phyloP scores from a whole-genome alignment of 2,113 vertebrate genomes.

The Chaetops frenatus region DNA sequence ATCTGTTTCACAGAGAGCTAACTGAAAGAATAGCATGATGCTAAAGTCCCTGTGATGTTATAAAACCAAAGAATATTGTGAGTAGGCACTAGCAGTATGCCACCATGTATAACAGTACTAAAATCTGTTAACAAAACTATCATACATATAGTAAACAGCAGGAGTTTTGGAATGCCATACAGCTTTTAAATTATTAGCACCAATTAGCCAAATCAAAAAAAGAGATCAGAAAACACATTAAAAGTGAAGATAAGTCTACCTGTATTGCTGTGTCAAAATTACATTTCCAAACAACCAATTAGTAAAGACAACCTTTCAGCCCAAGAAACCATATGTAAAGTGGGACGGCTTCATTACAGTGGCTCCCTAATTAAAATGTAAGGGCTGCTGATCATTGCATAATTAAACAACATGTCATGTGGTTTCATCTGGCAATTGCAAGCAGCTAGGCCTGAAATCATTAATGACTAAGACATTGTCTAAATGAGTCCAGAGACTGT shows the following conservation, averaged over 20 bases:
- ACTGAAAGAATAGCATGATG: neutral
- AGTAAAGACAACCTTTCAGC: constrained; percentile 65
- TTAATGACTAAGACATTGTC: constrained; percentile 8
- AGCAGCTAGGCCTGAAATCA: constrained; percentile 32
- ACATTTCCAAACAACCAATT: constrained; percentile 77
- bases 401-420: constrained; percentile 73
- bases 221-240: constrained; percentile 56
- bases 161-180: constrained; percentile 59
- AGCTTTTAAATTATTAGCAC: constrained; percentile 74
- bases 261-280: constrained; percentile 62
- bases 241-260: constrained; percentile 56
- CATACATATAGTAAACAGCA: constrained; percentile 53
- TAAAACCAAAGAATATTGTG: constrained; percentile 14
- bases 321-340: constrained; percentile 45
- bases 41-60: neutral
- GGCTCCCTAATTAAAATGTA: constrained; percentile 77
- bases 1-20: constrained; percentile 19
- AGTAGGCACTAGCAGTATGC: constrained; percentile 19
- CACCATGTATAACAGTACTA: constrained; percentile 46
- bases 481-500: constrained; percentile 49
- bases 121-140: constrained; percentile 64
- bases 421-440: constrained; percentile 42
- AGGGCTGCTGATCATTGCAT: constrained; percentile 76
- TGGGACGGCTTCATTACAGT: constrained; percentile 66
- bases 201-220: constrained; percentile 76